Evolutionary conservation across 2,113 vertebrate species (phyloP), one percentile per base, ranked within the genome.

Genomic region (Lipotes vexillifer): DNA sequence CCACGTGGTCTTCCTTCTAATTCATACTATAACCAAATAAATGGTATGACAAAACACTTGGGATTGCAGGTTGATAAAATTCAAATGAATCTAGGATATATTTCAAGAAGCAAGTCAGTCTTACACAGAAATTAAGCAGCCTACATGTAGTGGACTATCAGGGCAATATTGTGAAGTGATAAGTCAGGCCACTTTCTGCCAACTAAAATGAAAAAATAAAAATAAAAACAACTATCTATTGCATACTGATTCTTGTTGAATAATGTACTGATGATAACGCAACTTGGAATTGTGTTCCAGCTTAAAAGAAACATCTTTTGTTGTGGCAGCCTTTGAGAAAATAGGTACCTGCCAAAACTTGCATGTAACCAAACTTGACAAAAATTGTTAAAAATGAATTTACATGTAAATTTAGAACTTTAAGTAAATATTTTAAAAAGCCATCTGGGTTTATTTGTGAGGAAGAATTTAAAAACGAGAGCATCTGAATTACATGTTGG

Each of bases 41-140:
- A 6, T 46, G 4, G n/a, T 44, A 4, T 36, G 38, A 38, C 2
- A 85, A 55, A 72, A 20, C 25, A 57, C 20, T 97, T 92, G 69
- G 27, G 6, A 90, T 63, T 29, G 55, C 29, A 93, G 88, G 36
- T 94, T 74, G 11, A 96, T 93, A 55, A 18, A 52, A 80, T 90
- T 96, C 66, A 68, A 91, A 85, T 38, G 63, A 86, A 75, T 77
- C 36, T 33, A n/a, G 21, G 41, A 27, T 2, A 68, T 83, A 90
- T 92, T 94, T 91, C 49, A 2, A 55, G 13, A 80, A 71, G 66
- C 20, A 8, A 59, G n/a, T 38, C 81, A 46, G 14, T 96, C 12
- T 89, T 90, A 49, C 5, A 44, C 17, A 97, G 92, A 96, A 97
- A 91, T 11, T 93, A 96, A 97, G 52, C 41, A 85, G 55, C 44